Evolutionary conservation across 2,797 vertebrate species (phyloP), one percentile per base, ranked within the genome.

Genomic region (Arctocebus calabarensis): DNA sequence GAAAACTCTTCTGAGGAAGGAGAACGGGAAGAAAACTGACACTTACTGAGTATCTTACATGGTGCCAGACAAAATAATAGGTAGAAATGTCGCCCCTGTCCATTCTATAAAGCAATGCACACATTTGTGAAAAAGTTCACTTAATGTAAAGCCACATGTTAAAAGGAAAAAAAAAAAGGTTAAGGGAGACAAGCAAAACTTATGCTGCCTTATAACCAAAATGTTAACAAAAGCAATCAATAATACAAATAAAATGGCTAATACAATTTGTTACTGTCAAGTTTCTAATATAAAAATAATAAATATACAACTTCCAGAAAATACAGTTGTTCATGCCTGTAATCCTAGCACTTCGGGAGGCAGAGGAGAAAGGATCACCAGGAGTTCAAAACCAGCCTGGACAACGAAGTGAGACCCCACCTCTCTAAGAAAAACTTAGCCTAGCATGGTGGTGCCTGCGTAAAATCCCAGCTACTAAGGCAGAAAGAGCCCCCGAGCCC

Each of bases 141-240:
- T 55, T 71, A 45, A 71, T 43, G 11, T 2, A 43, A 79, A 74
- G 61, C 70, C 74, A 68, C 70, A 34, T 25, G 13, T 27, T 89
- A 57, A 91, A 84, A 81, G 27, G 55, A 8, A 25, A 73, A 40
- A n/a, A 74, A 92, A 37, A 32, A 40, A 61, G 32, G 37, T 66
- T 48, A 77, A 52, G 23, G 45, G 14, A 59, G 34, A 84, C 11
- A 68, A 40, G 34, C 23, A 82, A 82, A 87, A 32, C 32, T 2
- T 79, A 82, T 48, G 71, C 34, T 70, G 45, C 52, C 75, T 37
- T 86, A 64, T 40, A 82, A 48, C 7, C 64, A 77, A 85, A 91
- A 82, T 23, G 70, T 82, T 83, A 93, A 22, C 37, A 91, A 88
- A 94, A 62, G 32, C 55, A 86, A 68, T 83, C 74, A 91, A 64